Percentiles rank a stretch among this genome's conserved stretches.
Conservation (phyloP, 2,888 invertebrate genomes). For the Zootermopsis nevadensis region DNA sequence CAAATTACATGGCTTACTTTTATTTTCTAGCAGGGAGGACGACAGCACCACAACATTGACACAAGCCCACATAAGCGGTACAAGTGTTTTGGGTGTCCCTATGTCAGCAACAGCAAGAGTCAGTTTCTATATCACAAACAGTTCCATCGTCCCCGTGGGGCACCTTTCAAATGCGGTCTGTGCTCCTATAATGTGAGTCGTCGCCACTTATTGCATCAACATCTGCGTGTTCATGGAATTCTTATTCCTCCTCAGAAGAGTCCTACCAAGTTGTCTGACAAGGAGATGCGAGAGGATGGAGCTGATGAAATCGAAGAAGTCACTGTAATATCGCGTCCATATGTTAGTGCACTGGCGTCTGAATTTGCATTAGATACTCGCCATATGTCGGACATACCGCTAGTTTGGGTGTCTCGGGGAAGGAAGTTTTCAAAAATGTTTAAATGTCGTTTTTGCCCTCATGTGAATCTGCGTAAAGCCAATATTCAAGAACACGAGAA, state of each 20-base stretch:
- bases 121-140: conserved; percentile 90
- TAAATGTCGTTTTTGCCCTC: conserved; percentile 86
- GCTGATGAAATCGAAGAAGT: conserved; percentile 63
- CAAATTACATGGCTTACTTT: background rate
- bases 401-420: conserved; percentile 80
- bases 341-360: background rate
- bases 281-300: conserved; percentile 60
- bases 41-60: conserved; percentile 44
- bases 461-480: conserved; percentile 82
- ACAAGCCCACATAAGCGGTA: conserved; percentile 71
- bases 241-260: conserved; percentile 57
- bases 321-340: background rate
- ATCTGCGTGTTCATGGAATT: conserved; percentile 80
- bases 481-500: conserved; percentile 87
- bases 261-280: conserved; percentile 41
- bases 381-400: conserved; percentile 72
- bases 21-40: conserved; percentile 33
- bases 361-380: conserved; percentile 61
- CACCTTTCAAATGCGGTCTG: conserved; percentile 82
- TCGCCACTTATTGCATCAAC: conserved; percentile 84
- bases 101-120: conserved; percentile 86
- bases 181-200: conserved; percentile 88
- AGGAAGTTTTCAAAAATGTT: conserved; percentile 83
- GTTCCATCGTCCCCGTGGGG: conserved; percentile 80
- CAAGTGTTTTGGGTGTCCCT: conserved; percentile 84